These are phyloP conservation scores for Romanogobio albipinnatus DNA, from an alignment of 2,113 vertebrate species.

Conservation along the genomic window DNA sequence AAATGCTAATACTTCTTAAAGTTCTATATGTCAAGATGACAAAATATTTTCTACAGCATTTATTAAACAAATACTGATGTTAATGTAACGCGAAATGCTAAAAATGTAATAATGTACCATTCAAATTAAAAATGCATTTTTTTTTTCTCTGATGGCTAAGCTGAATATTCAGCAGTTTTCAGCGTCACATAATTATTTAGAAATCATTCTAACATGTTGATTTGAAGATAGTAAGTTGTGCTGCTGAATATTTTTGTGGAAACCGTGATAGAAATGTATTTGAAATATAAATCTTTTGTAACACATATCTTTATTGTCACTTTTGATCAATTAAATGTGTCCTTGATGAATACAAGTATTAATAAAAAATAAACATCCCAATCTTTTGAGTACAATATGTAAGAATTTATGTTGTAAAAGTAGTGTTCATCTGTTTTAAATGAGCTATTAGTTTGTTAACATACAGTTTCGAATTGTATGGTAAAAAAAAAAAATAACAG, in stretches of 20 bases:
- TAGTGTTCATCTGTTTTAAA: too few species aligned
- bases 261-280: background rate
- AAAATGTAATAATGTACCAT: background rate
- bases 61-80: background rate
- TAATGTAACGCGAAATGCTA: background rate
- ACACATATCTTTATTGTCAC: too few species aligned
- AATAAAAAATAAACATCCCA: too few species aligned
- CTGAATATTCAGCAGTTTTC: background rate
- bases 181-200: background rate
- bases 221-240: background rate
- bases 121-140: too few species aligned
- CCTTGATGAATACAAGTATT: background rate
- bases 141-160: background rate
- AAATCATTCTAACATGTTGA: background rate
- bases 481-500: too few species aligned
- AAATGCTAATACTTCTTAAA: background rate
- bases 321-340: background rate
- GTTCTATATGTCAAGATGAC: background rate
- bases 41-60: background rate
- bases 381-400: too few species aligned
- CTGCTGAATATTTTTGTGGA: background rate
- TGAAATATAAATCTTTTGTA: background rate
- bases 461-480: too few species aligned
- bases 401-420: too few species aligned
- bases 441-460: too few species aligned